These are phyloP conservation scores for Ptilodon capucinus DNA, from an alignment of 2,888 invertebrate genomes.

Conservation along the genomic window DNA sequence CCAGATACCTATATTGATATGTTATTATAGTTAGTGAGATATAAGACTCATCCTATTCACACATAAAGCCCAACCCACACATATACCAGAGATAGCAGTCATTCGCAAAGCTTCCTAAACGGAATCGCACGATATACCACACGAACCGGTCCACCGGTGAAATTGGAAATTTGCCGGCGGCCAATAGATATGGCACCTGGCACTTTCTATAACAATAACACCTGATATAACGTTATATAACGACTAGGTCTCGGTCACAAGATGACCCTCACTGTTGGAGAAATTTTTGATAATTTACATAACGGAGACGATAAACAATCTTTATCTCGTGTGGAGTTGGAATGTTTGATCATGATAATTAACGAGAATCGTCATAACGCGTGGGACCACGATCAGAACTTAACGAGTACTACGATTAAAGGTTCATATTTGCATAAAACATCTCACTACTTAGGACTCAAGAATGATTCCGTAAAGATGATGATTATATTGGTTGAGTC, in stretches of 20 bases:
- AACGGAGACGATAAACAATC: conserved; percentile 19
- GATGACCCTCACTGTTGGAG: conserved; percentile 45
- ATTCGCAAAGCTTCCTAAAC: not conserved
- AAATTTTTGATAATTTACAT: conserved; percentile 37
- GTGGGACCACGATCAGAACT: too few relatives aligned
- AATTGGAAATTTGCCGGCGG: conserved; percentile 56
- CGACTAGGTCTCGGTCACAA: conserved; percentile 67
- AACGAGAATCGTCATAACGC: too few relatives aligned
- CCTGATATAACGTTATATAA: conserved; percentile 55
- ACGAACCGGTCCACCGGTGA: conserved; percentile 61
- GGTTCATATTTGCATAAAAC: too few relatives aligned
- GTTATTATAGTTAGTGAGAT: too few relatives aligned
- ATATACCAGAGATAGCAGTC: not conserved
- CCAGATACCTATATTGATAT: too few relatives aligned
- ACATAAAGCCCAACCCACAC: too few relatives aligned
- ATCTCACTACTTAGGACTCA: too few relatives aligned
- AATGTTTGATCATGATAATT: conserved; percentile 3
- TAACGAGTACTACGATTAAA: too few relatives aligned
- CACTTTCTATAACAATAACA: conserved; percentile 58
- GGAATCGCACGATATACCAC: conserved; percentile 15
- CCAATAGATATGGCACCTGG: conserved; percentile 51
- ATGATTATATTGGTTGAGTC: too few relatives aligned
- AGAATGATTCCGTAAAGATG: too few relatives aligned
- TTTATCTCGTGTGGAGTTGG: not conserved
- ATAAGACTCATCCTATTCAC: too few relatives aligned